phyloP scores from a whole-genome alignment of 2,797 vertebrate species.

The Eidolon dupreanum region DNA sequence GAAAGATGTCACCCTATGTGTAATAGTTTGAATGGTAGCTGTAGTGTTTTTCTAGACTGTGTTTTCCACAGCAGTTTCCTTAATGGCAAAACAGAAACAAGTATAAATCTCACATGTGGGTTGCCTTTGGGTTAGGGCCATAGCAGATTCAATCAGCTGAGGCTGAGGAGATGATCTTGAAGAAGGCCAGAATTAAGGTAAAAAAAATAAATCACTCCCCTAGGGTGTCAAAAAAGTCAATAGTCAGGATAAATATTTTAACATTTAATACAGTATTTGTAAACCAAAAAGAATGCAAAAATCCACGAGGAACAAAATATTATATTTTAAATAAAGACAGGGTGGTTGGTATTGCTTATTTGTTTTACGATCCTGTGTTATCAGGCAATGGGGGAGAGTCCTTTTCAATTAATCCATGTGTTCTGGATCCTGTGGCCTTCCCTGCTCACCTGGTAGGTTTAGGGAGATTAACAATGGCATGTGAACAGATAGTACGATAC shows the following conservation, averaged over 20 bases:
- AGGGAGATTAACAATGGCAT: background rate
- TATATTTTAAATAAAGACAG: background rate
- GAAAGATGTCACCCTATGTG: background rate
- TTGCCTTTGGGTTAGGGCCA: background rate
- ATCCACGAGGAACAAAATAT: background rate
- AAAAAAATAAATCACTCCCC: background rate
- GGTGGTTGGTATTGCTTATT: background rate
- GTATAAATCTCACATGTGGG: background rate
- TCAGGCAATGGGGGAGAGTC: background rate
- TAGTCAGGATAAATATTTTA: background rate
- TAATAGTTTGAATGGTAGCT: background rate
- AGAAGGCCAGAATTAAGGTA: background rate
- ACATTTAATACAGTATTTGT: background rate
- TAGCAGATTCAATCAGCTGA: background rate
- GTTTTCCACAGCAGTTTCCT: conserved; percentile 32
- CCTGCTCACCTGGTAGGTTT: background rate
- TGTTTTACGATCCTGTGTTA: background rate
- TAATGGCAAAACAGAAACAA: background rate
- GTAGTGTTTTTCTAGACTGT: background rate
- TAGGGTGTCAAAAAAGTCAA: background rate
- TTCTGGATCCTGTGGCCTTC: background rate
- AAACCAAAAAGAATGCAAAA: background rate
- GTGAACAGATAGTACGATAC: background rate
- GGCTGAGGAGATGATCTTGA: background rate
- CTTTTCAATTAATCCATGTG: background rate